Evolutionary conservation across 2,888 invertebrate genomes (phyloP).

Genomic region (Drosophila mulleri): DNA sequence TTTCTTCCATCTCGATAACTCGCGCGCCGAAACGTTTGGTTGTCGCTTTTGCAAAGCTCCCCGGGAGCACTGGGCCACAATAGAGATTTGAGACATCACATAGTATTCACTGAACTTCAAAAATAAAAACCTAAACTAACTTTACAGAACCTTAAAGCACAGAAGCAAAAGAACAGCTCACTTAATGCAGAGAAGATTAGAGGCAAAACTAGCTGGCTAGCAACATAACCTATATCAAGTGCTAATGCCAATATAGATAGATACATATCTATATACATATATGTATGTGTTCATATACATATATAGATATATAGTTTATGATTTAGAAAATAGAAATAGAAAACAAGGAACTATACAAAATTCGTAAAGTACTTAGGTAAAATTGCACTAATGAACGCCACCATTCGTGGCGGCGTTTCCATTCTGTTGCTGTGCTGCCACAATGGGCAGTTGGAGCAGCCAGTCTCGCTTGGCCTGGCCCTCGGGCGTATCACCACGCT

Average conservation of each 20-base stretch:
- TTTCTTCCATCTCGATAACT: slow-evolving; percentile 55
- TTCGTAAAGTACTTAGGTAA: slow-evolving; percentile 74
- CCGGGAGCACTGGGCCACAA: slow-evolving; percentile 74
- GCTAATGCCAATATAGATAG: slow-evolving; percentile 30
- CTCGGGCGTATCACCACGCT: slow-evolving; percentile 77
- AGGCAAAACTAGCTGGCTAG: slow-evolving; percentile 28
- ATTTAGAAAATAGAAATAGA: slow-evolving; percentile 67
- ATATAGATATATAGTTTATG: slow-evolving; percentile 27
- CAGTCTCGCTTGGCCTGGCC: slow-evolving; percentile 77
- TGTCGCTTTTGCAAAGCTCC: slow-evolving; percentile 48
- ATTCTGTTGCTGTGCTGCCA: slow-evolving; percentile 42
- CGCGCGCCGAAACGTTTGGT: slow-evolving; percentile 39
- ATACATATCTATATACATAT: not conserved
- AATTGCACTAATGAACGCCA: slow-evolving; percentile 73
- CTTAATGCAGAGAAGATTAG: slow-evolving; percentile 36
- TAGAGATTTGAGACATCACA: slow-evolving; percentile 79
- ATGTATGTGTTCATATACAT: slow-evolving; percentile 22
- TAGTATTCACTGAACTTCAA: slow-evolving; percentile 68
- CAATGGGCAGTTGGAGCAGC: slow-evolving; percentile 68
- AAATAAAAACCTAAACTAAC: slow-evolving; percentile 64
- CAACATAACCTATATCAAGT: slow-evolving; percentile 37
- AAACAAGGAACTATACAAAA: slow-evolving; percentile 79
- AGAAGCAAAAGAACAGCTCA: slow-evolving; percentile 56
- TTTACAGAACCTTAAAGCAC: slow-evolving; percentile 64
- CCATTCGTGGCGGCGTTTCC: slow-evolving; percentile 46